Evolutionary conservation across 2,113 vertebrate species (phyloP), one percentile per base, ranked within the genome.

Genomic region (Gambusia holbrooki): DNA sequence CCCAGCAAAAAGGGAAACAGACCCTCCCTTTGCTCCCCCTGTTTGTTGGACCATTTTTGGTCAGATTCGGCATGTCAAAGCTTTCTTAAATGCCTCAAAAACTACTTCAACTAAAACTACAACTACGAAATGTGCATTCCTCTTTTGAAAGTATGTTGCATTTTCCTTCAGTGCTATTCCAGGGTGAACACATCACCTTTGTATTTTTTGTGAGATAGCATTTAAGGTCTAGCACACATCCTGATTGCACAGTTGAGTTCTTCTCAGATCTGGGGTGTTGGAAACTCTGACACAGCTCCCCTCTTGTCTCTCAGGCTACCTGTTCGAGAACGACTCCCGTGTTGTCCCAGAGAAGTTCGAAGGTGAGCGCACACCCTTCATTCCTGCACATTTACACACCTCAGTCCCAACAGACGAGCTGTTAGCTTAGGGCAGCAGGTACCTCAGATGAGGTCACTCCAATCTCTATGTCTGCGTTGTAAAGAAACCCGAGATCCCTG

Each of bases 291-390:
- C 76, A 71, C 78, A 48, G 0, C 2, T 71, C 66, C 70, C 25
- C 67, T 22, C 54, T 76, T 76, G 3, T 92, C 87, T 92, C 74
- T 0, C 91, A 99, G 98, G 96, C 64, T 98, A 96, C 87, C 88
- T 94, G 87, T 98, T 96, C 70, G 96, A 98, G 90, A 98, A 97
- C 9, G 98, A 99, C 76, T 96, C 96, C 88, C 97, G 97, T 0
- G 95, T 99, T 45, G 97, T 99, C 84, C 97, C 98, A 63, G 97
- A 99, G 90, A 99, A 96, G 89, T 96, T 95, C 79, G 97, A 99
- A 97, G 97, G 98, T 99, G 48, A 89, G 95, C 71, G 35, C 1
- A 19, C 25, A 19, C n/a, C 62, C 30, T 37, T 64, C 74, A 48
- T 27, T 29, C 67, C 42, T 72, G 48, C 78, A 61, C 79, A 63